Evolutionary conservation across 2,797 vertebrate species (phyloP).

Genomic region (Ispidina picta): DNA sequence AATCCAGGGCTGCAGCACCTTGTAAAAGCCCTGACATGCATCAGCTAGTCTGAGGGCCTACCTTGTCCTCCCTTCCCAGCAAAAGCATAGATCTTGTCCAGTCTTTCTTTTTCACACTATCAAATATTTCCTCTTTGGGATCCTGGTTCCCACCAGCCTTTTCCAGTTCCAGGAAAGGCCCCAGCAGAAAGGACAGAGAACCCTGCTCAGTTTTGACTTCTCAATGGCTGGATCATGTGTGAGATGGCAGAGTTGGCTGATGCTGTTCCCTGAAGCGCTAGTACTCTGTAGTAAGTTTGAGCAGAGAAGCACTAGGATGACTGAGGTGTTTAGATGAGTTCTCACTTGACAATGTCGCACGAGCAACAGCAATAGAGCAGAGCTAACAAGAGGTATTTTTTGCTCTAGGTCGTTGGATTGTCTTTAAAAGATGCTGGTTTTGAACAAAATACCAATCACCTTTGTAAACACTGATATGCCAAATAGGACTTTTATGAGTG

Average conservation of each 20-base stretch:
- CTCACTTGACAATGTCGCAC: background rate
- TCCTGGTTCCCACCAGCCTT: background rate
- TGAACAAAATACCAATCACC: background rate
- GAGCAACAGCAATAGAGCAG: background rate
- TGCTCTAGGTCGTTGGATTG: background rate
- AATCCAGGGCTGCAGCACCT: background rate
- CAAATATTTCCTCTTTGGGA: background rate
- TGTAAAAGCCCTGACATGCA: background rate
- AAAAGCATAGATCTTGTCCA: background rate
- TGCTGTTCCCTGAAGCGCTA: background rate
- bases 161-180: background rate
- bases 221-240: too few species aligned
- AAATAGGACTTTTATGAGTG: background rate
- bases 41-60: background rate
- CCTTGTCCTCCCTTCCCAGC: background rate
- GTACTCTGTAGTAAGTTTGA: background rate
- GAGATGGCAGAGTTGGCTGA: background rate
- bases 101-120: background rate
- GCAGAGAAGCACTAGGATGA: rapidly evolving
- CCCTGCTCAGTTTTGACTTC: background rate
- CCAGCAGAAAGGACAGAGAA: background rate
- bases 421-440: background rate
- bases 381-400: background rate
- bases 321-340: background rate
- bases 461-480: background rate